A percentile compares a stretch with the other conserved stretches of the same genome.
These are phyloP conservation scores for Psilopogon haemacephalus DNA, from an alignment of 2,113 vertebrate genomes.

Conservation along the genomic window DNA sequence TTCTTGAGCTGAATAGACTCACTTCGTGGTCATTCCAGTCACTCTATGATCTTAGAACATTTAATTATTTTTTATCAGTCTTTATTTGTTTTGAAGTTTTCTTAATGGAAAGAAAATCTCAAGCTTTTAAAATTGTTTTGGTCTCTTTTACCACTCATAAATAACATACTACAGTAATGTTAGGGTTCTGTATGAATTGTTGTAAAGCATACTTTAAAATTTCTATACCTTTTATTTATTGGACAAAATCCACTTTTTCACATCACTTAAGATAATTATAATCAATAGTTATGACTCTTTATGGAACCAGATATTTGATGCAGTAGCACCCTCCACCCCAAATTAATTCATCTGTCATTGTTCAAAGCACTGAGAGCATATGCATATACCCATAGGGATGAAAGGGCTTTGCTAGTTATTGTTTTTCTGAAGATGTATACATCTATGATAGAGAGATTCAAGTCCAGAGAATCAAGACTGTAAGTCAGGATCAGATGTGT, in stretches of 20 bases:
- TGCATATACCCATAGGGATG: background rate
- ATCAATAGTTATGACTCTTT: accelerated
- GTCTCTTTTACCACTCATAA: background rate
- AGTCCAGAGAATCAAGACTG: background rate
- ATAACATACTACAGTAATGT: background rate
- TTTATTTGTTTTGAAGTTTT: background rate
- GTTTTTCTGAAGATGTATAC: background rate
- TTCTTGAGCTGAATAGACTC: background rate
- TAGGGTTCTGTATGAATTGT: background rate
- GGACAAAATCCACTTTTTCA: background rate
- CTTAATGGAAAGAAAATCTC: background rate
- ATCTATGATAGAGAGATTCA: background rate
- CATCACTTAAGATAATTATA: background rate
- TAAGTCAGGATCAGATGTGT: background rate
- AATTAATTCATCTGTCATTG: background rate
- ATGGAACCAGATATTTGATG: background rate
- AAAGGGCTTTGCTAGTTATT: background rate
- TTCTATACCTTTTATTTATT: background rate
- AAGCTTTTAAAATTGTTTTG: background rate
- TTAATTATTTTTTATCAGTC: background rate
- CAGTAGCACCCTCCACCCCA: background rate
- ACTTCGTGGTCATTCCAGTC: background rate
- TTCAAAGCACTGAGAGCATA: background rate
- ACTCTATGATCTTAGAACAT: background rate
- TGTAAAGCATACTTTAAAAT: background rate